Percentiles rank a stretch among this genome's conserved stretches.
Conservation (phyloP, 2,888 invertebrate genomes). For the Megalurothrips usitatus region DNA sequence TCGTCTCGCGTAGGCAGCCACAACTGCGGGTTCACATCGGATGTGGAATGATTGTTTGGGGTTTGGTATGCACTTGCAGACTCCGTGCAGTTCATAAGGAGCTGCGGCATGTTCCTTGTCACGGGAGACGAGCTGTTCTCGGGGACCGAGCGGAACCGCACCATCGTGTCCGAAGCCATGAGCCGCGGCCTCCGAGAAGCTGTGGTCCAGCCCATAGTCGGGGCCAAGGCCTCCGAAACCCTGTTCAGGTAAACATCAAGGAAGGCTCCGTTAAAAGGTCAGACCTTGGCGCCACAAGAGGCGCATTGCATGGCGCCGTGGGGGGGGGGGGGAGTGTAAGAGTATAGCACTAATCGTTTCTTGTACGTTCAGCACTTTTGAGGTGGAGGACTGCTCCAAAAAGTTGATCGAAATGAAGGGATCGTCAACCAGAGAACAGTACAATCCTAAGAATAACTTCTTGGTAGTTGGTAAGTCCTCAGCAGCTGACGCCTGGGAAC, state of each 20-base stretch:
- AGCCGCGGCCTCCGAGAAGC: neutral
- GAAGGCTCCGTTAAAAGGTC: neutral
- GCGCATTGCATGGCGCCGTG: neutral
- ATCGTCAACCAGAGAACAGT: neutral
- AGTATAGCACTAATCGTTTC: neutral
- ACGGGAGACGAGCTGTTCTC: neutral
- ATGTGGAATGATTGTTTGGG: too few species aligned
- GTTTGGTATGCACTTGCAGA: too few species aligned
- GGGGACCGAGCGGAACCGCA: neutral
- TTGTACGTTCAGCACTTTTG: neutral
- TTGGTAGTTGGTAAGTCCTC: neutral
- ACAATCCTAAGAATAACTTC: neutral
- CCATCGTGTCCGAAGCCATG: neutral
- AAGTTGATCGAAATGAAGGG: neutral
- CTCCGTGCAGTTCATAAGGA: neutral
- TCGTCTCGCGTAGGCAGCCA: too few species aligned
- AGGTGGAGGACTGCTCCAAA: neutral
- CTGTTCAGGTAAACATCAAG: neutral
- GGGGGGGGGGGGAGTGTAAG: too few species aligned
- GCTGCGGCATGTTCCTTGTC: neutral
- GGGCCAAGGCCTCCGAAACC: neutral
- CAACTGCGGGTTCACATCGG: too few species aligned
- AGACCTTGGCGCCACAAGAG: neutral
- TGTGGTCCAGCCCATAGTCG: neutral
- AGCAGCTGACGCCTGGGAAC: neutral